Evolutionary conservation across 2,113 vertebrate genomes (phyloP), one percentile per base, ranked within the genome.

Genomic region (Sciurus niger): DNA sequence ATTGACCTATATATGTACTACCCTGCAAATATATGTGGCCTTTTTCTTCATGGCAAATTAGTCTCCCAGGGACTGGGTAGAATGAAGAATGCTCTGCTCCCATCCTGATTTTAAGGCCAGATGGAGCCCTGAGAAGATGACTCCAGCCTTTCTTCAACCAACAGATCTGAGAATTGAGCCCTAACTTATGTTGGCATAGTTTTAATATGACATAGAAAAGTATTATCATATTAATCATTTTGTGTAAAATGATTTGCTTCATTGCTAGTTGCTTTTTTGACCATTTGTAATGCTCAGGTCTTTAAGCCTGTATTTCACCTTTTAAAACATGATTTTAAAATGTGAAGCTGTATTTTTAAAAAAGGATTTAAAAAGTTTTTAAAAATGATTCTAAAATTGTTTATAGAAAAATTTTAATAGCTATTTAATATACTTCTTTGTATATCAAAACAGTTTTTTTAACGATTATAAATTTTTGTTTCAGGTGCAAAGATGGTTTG

Each of bases 401-500:
- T 84, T 92, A 70, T 34, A 40, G 32, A 70, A 58, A 83, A 76
- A 58, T 1, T 13, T 76, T 76, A 78, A 34, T 78, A 53, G 11
- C 20, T 87, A 24, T 74, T 51, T 94, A 83, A 30, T 95, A 22
- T 63, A 28, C 7, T 76, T 43, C 43, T 93, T 78, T 95, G 51
- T 91, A 89, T 93, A 16, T 87, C 6, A 88, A 90, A 88, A 80
- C 13, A 48, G 65, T 30, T 74, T 90, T 68, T 89, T 92, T 96
- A 92, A 85, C 94, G 17, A 78, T 78, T 85, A 14, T 88, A 90
- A 91, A 84, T 95, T 97, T 94, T 96, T 98, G 73, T 98, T 99
- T 95, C 98, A 99, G 99, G 96, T 99, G 98, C 98, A 99, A 99
- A 98, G 99, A 99, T 93, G 99, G 99, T 87, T 99, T 99, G 96